Base-by-base conservation (phyloP, 2,113 vertebrate species). In the Myotis lucifugus region DNA sequence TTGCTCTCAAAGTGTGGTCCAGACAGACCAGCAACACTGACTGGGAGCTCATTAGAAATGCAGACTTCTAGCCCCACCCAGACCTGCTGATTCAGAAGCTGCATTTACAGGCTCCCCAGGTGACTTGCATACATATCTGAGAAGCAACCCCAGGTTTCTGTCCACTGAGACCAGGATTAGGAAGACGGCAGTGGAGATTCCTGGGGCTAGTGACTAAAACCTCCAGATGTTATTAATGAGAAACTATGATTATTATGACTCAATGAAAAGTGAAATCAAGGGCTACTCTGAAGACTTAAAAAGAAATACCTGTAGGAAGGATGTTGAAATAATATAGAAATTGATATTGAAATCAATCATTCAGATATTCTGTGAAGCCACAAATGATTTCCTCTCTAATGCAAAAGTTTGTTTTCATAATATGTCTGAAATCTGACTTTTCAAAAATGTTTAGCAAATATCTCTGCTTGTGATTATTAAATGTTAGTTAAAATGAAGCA, bases 401-500 rank as follows among this genome's bases (percentile, higher is more conserved):
- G 21, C 8, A 93, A 78, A 86, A 64, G 13, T 59, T 78, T 18
- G 23, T 27, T 88, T 94, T 78, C 37, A 52, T 77, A 61, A 42
- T 50, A 69, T 70, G 3, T 34, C 46, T 93, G 66, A 86, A 89
- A 87, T 91, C 17, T 94, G 40, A 81, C 17, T 29, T 61, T 14
- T 14, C 48, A 11, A 73, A 67, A 56, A 25, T 37, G 32, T 72
- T 54, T n/a, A 46, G 34, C 91, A 79, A 83, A 81, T 84, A 64
- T 61, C 12, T 81, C 14, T 72, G 10, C 23, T 40, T 73, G 23
- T 74, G 32, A 67, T 77, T 79, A 59, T 61, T 90, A 89, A 83
- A 74, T 94, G 9, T n/a, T 77, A 67, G 78, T 88, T 89, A 74
- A 94, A 72, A 85, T 69, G 12, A 95, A 92, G 32, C n/a, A 81